Evolutionary conservation across 30 jellyfish, hydroid and myxozoan species (phyloP).

Genomic region (Aurelia aurita): DNA sequence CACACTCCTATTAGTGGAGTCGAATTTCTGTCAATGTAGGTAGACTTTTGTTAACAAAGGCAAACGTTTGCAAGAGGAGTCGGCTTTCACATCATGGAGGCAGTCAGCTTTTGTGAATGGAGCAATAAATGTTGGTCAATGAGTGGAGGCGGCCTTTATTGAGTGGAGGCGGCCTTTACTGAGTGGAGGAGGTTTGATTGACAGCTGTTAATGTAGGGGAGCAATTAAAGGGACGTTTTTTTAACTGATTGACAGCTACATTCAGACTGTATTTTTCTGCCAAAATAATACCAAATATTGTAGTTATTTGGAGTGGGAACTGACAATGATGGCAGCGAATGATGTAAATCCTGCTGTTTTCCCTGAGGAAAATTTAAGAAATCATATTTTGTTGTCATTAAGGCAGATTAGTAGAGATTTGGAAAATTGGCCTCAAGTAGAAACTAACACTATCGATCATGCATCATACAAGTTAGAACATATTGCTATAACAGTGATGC

Average conservation of each 20-base stretch:
- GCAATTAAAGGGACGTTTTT: neutral
- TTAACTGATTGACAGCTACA: neutral
- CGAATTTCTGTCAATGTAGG: no score
- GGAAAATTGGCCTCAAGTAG: neutral
- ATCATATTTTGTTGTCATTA: neutral
- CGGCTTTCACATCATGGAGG: neutral
- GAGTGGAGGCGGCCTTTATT: neutral
- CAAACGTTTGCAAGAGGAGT: neutral
- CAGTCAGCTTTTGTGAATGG: neutral
- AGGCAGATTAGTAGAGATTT: conserved; percentile 5
- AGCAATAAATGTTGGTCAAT: neutral
- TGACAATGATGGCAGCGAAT: neutral
- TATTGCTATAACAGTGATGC: neutral
- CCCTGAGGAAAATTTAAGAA: neutral
- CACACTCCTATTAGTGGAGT: no score
- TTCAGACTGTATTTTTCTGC: neutral
- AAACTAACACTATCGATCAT: neutral
- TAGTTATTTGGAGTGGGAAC: no score
- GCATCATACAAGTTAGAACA: conserved; percentile 6
- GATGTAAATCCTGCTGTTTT: neutral
- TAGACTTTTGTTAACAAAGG: no score
- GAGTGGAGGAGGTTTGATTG: conserved; percentile 6
- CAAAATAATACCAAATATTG: neutral
- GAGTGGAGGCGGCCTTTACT: conserved; percentile 2
- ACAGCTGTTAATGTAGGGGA: neutral